Base-by-base conservation (phyloP, 2,797 vertebrate species). In the Spheniscus humboldti region DNA sequence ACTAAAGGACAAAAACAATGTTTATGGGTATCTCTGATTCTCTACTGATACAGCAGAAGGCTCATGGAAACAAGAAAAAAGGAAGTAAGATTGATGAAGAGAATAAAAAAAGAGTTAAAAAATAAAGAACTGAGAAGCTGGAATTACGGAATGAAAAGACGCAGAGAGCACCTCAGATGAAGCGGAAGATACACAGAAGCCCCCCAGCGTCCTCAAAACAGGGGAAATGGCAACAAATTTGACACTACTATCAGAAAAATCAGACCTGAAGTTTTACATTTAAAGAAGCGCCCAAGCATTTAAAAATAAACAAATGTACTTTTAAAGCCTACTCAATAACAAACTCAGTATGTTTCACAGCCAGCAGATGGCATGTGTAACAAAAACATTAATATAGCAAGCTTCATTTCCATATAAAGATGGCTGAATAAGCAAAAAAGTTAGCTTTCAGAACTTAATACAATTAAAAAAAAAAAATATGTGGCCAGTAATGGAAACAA, bases 341-440 rank as follows among this genome's bases (percentile, higher is more conserved):
- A 23, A 15, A 3, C 28, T 20, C 27, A 0, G 10, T 18, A 4
- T 2, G 24, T 5, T 8, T 5, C 6, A 3, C 4, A 72, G 53
- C 92, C 96, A 93, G 92, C 56, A 97, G 93, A 79, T 86, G 95
- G 92, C 92, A 66, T 5, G 20, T 23, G 31, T 20, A 30, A 64
- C 74, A 39, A 39, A 31, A 27, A 4, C 52, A 41, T 16, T 3
- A 20, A 16, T 1, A 7, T 4, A 66, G 64, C n/a, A 41, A 53
- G 57, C 35, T 43, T 9, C 43, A 6, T 4, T 11, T 24, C 43
- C 2, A 10, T 2, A 3, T 3, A 3, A 12, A 9, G 6, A 60
- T 2, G 1, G 1, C 20, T 11, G 37, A 39, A 6, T 4, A 5
- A 37, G 47, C 7, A 37, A 18, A 60, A 27, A 8, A 4, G 14